Evolutionary conservation across 2,797 vertebrate genomes (phyloP), one percentile per base, ranked within the genome.

Genomic region (Xenentodon cancila): DNA sequence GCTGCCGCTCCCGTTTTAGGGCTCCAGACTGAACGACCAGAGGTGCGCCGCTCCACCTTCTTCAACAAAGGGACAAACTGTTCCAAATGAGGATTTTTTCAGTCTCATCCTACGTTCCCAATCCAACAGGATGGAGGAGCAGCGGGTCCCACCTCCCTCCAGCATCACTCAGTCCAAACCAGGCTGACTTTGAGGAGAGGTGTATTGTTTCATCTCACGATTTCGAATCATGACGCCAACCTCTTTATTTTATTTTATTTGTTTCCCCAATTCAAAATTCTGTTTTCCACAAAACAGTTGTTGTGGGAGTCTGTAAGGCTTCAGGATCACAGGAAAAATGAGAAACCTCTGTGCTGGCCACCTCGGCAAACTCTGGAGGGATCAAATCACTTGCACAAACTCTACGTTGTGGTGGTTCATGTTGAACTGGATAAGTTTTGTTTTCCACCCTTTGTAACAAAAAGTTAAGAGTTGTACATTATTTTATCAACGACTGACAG

Each of bases 71-170:
- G 96, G 96, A 19, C 88, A 92, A 1, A 99, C 97, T 0, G 95
- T 98, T 60, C 97, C 98, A 3, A 96, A 97, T 49, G 97, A 99
- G 79, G 97, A 99, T 74, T 98, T 99, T 59, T 96, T 98, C 77
- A 96, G 95, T 85, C 94, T 99, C 66, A 96, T 99, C 81, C 72
- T 97, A 75, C 95, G 94, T 44, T 96, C 97, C 0, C 97, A 98
- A 89, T 95, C 93, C 0, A 99, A 97, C 79, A 92, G 97, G 71
- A 97, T 99, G 94, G 97, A 99, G 61, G 97, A 99, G 74, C 98
- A 99, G 64, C 92, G 97, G 69, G 97, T 98, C 13, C 85, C 92
- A 20, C 79, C 95, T 45, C 95, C 95, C 7, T 82, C 92, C 52
- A 70, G 34, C 0, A 69, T 79, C 69, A 53, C 77, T n/a, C 87